A percentile compares a stretch with the other conserved stretches of the same genome.
phyloP scores from a whole-genome alignment of 2,797 vertebrate species.

The Potorous gilbertii region DNA sequence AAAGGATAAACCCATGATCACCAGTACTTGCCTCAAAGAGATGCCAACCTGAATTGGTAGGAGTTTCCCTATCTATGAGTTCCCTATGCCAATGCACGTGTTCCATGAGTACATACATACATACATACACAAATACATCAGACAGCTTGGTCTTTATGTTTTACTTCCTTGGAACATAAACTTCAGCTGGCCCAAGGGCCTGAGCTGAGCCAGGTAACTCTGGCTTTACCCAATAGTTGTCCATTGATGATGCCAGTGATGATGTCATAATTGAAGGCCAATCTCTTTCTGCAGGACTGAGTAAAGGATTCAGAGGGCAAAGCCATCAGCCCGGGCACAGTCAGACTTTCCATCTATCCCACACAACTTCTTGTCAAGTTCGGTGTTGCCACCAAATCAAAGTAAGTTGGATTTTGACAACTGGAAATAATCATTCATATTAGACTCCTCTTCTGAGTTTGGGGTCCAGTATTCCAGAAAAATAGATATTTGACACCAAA shows the following conservation, averaged over 20 bases:
- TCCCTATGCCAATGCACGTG: background rate
- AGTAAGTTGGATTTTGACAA: slow-evolving; percentile 60
- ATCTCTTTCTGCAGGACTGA: slow-evolving; percentile 9
- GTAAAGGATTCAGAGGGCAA: slow-evolving; percentile 58
- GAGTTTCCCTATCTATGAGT: background rate
- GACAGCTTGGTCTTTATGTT: background rate
- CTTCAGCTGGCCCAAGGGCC: background rate
- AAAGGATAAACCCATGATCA: background rate
- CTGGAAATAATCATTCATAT: background rate
- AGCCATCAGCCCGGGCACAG: slow-evolving; percentile 61
- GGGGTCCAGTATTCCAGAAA: background rate
- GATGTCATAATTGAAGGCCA: slow-evolving; percentile 64
- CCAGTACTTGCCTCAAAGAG: background rate
- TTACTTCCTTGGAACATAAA: background rate
- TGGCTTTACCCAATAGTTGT: slow-evolving; percentile 51
- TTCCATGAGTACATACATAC: background rate
- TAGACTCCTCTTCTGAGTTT: background rate
- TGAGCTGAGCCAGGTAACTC: slow-evolving; percentile 8
- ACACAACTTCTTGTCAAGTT: slow-evolving; percentile 51
- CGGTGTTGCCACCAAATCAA: slow-evolving; percentile 35
- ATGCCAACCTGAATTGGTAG: background rate
- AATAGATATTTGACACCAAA: background rate
- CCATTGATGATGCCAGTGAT: slow-evolving; percentile 52
- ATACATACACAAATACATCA: background rate
- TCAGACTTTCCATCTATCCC: background rate